Percentiles rank a stretch among this genome's conserved stretches.
Evolutionary conservation across 2,113 vertebrate genomes (phyloP).

Genomic region (Origma solitaria): DNA sequence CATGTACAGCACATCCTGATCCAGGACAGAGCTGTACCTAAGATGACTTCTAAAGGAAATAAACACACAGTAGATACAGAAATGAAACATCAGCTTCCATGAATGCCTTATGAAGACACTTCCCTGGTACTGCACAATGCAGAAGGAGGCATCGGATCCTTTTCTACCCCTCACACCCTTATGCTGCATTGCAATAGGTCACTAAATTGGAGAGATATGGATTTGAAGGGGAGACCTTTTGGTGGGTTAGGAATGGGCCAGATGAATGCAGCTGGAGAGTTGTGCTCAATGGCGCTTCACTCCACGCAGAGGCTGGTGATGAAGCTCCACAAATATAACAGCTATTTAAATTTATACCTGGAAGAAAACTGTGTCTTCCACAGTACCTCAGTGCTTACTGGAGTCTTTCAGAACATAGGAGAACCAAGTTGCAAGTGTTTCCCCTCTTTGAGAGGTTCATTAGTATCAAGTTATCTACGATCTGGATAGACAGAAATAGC

Average conservation of each 20-base stretch:
- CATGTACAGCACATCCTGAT: not conserved
- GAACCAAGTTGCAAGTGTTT: not conserved
- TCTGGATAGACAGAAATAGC: not conserved
- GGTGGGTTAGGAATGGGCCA: not conserved
- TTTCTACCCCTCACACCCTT: not conserved
- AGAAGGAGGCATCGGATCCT: not conserved
- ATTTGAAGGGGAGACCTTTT: not conserved
- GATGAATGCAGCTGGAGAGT: not conserved
- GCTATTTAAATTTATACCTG: not conserved
- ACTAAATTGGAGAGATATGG: not conserved
- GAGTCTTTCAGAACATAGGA: not conserved
- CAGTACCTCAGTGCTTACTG: not conserved
- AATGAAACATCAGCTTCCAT: not conserved
- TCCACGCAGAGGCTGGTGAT: not conserved
- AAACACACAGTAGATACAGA: not conserved
- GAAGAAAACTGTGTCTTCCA: not conserved
- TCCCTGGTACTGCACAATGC: not conserved
- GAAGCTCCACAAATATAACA: not conserved
- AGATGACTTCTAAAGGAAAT: not conserved
- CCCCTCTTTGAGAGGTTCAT: not conserved
- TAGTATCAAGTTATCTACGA: not conserved
- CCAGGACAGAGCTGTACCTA: not conserved
- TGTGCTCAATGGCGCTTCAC: rapidly evolving
- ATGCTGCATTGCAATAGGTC: not conserved
- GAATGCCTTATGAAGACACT: not conserved